These are phyloP conservation scores for Leucoma salicis DNA, from an alignment of 2,888 invertebrate species.

Conservation along the genomic window DNA sequence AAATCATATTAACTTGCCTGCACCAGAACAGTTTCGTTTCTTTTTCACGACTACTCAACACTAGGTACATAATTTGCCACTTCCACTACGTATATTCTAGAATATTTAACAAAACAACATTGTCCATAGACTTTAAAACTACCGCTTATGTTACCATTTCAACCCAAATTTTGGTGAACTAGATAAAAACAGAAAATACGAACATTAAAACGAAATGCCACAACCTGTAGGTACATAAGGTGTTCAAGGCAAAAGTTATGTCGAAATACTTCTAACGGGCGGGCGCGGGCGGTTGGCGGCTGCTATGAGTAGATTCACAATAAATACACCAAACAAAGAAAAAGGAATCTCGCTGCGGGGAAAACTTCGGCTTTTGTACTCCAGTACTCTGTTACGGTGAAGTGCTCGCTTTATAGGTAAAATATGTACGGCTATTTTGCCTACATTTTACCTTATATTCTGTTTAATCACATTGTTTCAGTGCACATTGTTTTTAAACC, in stretches of 20 bases:
- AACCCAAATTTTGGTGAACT: slow-evolving; percentile 12
- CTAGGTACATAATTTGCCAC: no score
- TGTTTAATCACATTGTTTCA: not conserved
- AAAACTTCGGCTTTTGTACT: slow-evolving; percentile 77
- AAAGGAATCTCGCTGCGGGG: slow-evolving; percentile 79
- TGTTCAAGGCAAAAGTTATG: slow-evolving; percentile 74
- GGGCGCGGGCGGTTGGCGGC: slow-evolving; percentile 32
- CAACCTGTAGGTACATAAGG: slow-evolving; percentile 44
- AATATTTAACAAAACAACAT: no score
- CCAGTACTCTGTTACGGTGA: slow-evolving; percentile 50
- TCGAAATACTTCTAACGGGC: slow-evolving; percentile 75
- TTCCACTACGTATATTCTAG: no score
- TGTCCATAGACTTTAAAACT: no score
- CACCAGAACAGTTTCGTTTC: slow-evolving; percentile 40
- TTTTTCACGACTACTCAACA: no score
- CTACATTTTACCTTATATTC: slow-evolving; percentile 1
- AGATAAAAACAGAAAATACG: slow-evolving; percentile 27
- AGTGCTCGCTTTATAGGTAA: slow-evolving; percentile 46
- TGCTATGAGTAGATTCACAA: slow-evolving; percentile 81
- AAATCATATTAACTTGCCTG: slow-evolving; percentile 64
- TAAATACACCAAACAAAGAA: slow-evolving; percentile 82
- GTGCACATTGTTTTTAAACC: not conserved
- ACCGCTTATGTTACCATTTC: not conserved
- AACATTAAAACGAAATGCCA: slow-evolving; percentile 35
- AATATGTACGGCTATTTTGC: slow-evolving; percentile 37